Base-by-base conservation (phyloP, 2,888 invertebrate species). In the Aphidius colemani region DNA sequence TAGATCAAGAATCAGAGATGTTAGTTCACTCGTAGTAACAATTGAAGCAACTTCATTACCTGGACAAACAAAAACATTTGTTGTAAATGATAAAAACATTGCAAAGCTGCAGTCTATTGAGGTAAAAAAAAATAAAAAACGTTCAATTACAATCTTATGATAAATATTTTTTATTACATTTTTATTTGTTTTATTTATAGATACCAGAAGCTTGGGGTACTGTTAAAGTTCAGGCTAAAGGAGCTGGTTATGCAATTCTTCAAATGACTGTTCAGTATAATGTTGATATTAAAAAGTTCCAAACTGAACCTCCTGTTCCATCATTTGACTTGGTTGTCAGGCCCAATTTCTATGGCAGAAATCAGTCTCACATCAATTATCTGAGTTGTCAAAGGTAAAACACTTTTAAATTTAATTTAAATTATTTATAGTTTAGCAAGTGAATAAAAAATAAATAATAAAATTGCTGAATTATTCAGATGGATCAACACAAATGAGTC, bases 201-300 rank as follows among this genome's bases (percentile, higher is more conserved):
- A 94, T 96, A 80, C 94, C 95, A 0, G 89, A 92, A 75, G 96
- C 96, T 53, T 97, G 94, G 93, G 97, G 97, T 75, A 95, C 94
- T 1, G 93, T 97, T 46, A 93, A 94, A 83, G 94, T 96, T 53
- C 91, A 93, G 72, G 96, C 94, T 0, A 91, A 91, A 78, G 98
- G 97, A 69, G 93, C 94, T 4, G 97, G 97, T n/a, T 93, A 93
- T 83, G 96, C 96, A 5, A 90, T 97, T 74, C 86, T 97, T 70
- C 96, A 97, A 85, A 90, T 97, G 90, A 91, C 93, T 45, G 94
- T 94, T 40, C 92, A 94, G 80, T 96, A 95, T 84, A 95, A 95
- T 84, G 94, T 96, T 59, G 95, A 95, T 81, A 89, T 90, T 72
- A 86, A 86, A 60, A 88, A 89, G 78, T 94, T 93, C 86, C 93